phyloP scores from a whole-genome alignment of 2,797 vertebrate genomes.

The Glyptemys insculpta region DNA sequence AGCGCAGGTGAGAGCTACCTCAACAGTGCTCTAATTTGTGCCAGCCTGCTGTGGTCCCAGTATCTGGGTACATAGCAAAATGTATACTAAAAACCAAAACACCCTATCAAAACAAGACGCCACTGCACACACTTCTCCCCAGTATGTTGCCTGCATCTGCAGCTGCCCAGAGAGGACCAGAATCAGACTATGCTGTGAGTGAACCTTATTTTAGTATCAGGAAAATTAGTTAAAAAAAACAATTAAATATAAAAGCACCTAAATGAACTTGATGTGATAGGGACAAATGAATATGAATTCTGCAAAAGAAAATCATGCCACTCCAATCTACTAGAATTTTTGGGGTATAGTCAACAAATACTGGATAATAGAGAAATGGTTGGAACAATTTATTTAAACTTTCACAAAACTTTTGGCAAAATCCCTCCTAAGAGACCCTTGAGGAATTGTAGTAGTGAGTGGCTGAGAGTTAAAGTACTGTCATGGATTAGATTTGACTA shows the following conservation, averaged over 20 bases:
- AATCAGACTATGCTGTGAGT: no score
- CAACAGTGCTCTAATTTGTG: fast-evolving
- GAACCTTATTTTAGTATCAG: no score
- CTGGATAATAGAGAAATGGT: fast-evolving
- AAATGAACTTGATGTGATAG: background rate
- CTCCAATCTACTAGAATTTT: background rate
- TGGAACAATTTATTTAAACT: background rate
- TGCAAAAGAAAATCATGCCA: background rate
- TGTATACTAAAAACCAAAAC: no score
- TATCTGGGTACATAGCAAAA: background rate
- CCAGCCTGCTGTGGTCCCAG: background rate
- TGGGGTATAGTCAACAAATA: background rate
- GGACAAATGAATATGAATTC: background rate
- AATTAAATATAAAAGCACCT: background rate
- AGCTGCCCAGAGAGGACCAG: no score
- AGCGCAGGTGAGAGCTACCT: background rate
- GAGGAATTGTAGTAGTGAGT: background rate
- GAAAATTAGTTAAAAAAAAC: background rate
- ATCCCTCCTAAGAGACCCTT: background rate
- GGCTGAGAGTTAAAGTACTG: background rate
- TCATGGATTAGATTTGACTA: background rate
- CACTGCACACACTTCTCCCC: no score
- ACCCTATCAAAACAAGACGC: no score
- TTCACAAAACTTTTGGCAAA: background rate
- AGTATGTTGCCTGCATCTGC: no score